These are phyloP conservation scores for Chlorodrepanis virens DNA, from an alignment of 2,113 vertebrate genomes.

Conservation along the genomic window DNA sequence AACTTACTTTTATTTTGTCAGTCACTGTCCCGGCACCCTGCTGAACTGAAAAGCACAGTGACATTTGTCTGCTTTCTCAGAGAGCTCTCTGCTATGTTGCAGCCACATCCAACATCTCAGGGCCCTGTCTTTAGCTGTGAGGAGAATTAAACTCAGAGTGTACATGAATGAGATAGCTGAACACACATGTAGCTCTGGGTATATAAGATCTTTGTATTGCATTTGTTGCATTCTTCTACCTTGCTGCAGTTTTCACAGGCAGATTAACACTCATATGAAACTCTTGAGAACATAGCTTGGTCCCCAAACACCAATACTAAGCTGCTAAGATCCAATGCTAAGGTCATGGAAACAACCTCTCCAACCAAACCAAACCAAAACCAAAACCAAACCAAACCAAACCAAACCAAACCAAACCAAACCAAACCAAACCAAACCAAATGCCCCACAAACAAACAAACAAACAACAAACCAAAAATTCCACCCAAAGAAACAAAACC, in stretches of 20 bases:
- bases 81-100: background rate
- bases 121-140: background rate
- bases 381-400: too few species aligned
- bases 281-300: background rate
- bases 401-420: background rate
- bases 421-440: background rate
- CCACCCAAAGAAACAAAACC: background rate
- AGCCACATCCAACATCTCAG: fast-evolving
- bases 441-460: too few species aligned
- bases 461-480: background rate
- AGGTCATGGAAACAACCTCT: background rate
- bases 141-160: background rate
- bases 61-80: background rate
- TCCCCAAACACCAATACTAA: background rate
- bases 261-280: background rate
- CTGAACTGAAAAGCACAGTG: background rate
- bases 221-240: background rate
- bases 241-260: background rate
- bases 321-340: background rate
- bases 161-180: background rate
- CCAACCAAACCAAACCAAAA: background rate
- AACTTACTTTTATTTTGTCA: background rate
- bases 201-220: fast-evolving
- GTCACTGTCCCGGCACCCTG: background rate
- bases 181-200: background rate